Conservation (phyloP, 1,140 invertebrate species). For the Leptinotarsa lineolata region DNA sequence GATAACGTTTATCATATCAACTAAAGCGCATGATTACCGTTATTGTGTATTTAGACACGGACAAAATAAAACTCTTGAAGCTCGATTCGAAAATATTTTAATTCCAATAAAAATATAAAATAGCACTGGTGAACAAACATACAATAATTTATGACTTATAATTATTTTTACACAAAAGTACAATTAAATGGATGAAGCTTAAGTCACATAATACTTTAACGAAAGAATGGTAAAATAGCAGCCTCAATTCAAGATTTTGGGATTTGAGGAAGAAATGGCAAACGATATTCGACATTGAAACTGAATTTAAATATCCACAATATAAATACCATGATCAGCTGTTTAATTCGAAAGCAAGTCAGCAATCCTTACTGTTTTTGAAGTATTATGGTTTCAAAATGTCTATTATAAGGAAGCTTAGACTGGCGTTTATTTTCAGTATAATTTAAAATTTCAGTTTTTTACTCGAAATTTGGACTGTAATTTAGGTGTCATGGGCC, state of each 20-base stretch:
- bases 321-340: too few species aligned
- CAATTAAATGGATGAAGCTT: conserved; percentile 4
- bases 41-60: not conserved
- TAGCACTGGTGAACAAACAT: conserved; percentile 20
- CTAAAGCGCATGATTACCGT: not conserved
- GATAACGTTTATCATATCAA: not conserved
- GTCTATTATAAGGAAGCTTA: too few species aligned
- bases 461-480: too few species aligned
- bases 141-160: conserved; percentile 21
- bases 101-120: conserved; percentile 17
- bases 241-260: conserved; percentile 47
- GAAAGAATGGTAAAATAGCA: conserved; percentile 32
- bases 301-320: too few species aligned
- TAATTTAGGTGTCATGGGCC: too few species aligned
- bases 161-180: conserved; percentile 16
- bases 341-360: too few species aligned
- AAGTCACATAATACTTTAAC: conserved; percentile 20
- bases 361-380: too few species aligned
- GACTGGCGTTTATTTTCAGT: too few species aligned
- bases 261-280: conserved; percentile 35
- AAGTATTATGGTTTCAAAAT: too few species aligned
- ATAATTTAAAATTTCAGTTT: too few species aligned
- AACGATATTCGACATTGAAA: too few species aligned
- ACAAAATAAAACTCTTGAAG: not conserved
- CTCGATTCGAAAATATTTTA: not conserved